Evolutionary conservation across 2,888 invertebrate genomes (phyloP), one percentile per base, ranked within the genome.

Genomic region (Oscheius sp.): DNA sequence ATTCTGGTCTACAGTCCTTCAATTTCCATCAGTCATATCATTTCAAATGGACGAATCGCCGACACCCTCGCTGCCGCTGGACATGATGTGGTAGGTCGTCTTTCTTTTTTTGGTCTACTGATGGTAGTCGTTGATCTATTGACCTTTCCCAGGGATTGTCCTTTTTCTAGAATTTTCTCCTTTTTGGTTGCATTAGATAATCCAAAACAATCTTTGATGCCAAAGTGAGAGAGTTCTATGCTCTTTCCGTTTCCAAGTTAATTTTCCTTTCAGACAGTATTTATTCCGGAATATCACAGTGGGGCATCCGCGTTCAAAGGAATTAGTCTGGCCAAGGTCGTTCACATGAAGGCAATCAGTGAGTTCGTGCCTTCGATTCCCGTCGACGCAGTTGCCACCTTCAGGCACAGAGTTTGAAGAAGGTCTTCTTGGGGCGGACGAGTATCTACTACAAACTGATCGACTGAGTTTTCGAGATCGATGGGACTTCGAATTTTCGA

Each of bases 1-100:
- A 74, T 82, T 16, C 74, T 82, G 1, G 78, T 82, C 12, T 82
- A 82, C 70, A 77, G 77, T 74, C 77, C 80, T 21, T 80, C 79
- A 21, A 75, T 78, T 16, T 77, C 76, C 55, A 63, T 69, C 23
- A 75, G 77, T 75, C 85, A 85, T 74, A 74, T 85, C 59, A 81
- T 84, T 43, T 78, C 80, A n/a, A 83, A 84, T 69, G 82, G 79
- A 18, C 46, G 84, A 27, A 82, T 85, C 45, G 85, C 85, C 1
- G 84, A 85, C 61, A 78, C 84, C 3, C 76, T 85, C 23, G 83
- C 80, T 1, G 79, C 77, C 29, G 85, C 82, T 35, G 84, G 84
- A 9, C 85, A 85, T 70, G 80, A 85, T 55, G 85, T 85, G 55
- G 84, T 83, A 23, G 58, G 25, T 63, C 46, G 3, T 63, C 23